phyloP scores from a whole-genome alignment of 2,113 vertebrate genomes.

The Microtus oregoni region DNA sequence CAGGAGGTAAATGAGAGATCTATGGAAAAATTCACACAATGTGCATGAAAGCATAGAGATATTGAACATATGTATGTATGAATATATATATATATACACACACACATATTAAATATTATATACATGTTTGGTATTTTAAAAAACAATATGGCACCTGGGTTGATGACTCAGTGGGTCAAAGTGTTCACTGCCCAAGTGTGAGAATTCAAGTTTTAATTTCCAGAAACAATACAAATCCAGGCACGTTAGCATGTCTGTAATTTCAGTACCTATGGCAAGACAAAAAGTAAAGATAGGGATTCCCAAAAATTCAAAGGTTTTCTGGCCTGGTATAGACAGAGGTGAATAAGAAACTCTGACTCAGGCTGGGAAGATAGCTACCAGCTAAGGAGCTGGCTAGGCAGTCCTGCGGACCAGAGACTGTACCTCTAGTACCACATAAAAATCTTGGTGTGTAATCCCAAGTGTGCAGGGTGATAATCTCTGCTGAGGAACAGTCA shows the following conservation, averaged over 20 bases:
- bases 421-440: too few species aligned
- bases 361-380: neutral
- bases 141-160: neutral
- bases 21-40: neutral
- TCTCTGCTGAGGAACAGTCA: neutral
- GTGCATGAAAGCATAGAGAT: neutral
- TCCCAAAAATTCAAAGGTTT: neutral
- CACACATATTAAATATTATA: neutral
- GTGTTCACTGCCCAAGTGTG: neutral
- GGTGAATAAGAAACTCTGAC: neutral
- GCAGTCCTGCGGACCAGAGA: neutral
- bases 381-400: neutral
- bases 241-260: neutral
- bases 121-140: neutral
- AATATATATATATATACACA: neutral
- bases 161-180: neutral
- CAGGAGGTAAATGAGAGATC: neutral
- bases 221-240: neutral
- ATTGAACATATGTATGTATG: neutral
- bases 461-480: neutral
- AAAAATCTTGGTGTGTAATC: neutral
- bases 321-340: too few species aligned
- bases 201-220: neutral
- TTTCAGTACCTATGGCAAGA: neutral
- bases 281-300: neutral